A percentile compares a stretch with the other conserved stretches of the same genome.
Evolutionary conservation across 1,140 invertebrate genomes (phyloP).

Genomic region (Pseudachorutes palmiensis): DNA sequence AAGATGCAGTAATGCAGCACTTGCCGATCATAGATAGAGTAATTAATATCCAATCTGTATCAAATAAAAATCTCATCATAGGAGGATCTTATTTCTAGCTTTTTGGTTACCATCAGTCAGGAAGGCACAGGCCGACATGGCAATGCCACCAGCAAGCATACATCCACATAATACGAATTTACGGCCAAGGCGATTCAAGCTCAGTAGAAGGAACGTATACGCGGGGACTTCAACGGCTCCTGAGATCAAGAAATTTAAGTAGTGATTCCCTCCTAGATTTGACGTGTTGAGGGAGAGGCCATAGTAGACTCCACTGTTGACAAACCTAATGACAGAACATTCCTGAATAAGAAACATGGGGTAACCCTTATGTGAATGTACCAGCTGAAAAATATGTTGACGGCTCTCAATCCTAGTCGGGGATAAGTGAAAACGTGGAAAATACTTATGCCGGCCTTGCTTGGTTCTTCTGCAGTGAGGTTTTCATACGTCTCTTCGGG

Average conservation of each 20-base stretch:
- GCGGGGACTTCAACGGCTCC: conserved; percentile 57
- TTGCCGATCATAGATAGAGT: conserved; percentile 70
- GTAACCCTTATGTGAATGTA: conserved; percentile 38
- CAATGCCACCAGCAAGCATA: conserved; percentile 55
- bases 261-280: conserved; percentile 63
- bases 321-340: conserved; percentile 71
- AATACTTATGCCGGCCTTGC: conserved; percentile 18
- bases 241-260: conserved; percentile 66
- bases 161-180: conserved; percentile 58
- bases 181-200: conserved; percentile 46
- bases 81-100: no score
- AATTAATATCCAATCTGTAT: conserved; percentile 50
- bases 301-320: conserved; percentile 70
- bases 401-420: conserved; percentile 59
- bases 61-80: conserved; percentile 46
- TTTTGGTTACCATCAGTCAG: conserved; percentile 26
- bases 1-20: conserved; percentile 70
- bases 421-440: conserved; percentile 54
- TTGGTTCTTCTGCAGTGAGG: conserved; percentile 42
- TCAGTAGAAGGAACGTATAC: conserved; percentile 24
- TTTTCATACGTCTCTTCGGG: conserved; percentile 49
- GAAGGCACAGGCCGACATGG: conserved; percentile 15
- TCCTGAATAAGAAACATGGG: no score
- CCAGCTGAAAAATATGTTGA: conserved; percentile 65
- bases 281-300: conserved; percentile 70